Conservation (phyloP, 2,113 vertebrate species). For the Pangasianodon gigas region DNA sequence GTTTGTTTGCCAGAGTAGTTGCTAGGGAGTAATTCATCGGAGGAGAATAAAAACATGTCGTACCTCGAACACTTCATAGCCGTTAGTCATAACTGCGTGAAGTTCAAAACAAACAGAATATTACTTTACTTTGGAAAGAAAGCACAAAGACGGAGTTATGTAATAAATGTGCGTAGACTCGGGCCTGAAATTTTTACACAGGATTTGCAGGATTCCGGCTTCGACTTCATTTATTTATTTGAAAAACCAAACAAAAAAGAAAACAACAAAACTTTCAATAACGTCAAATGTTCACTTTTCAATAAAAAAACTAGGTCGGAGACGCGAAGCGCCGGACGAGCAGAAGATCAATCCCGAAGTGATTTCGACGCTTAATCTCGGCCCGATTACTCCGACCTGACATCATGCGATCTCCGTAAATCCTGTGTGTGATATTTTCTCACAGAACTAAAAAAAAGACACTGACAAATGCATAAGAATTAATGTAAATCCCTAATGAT, state of each 20-base stretch:
- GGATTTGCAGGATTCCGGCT: neutral
- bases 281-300: neutral
- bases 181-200: neutral
- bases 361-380: conserved; percentile 86
- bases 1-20: neutral
- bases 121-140: neutral
- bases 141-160: neutral
- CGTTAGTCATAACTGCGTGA: neutral
- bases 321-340: conserved; percentile 59
- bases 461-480: conserved; percentile 91
- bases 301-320: neutral
- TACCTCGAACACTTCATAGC: neutral
- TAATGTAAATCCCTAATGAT: conserved; percentile 80
- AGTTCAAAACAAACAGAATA: neutral
- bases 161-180: neutral
- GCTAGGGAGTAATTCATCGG: neutral
- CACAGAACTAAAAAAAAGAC: conserved; percentile 78
- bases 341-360: conserved; percentile 79
- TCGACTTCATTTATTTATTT: neutral
- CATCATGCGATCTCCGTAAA: neutral
- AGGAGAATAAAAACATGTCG: neutral
- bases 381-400: conserved; percentile 70
- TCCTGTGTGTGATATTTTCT: conserved; percentile 76
- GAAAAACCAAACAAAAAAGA: neutral
- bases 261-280: neutral